Base-by-base conservation (phyloP, 2,888 invertebrate genomes). In the Anthophora plumipes region DNA sequence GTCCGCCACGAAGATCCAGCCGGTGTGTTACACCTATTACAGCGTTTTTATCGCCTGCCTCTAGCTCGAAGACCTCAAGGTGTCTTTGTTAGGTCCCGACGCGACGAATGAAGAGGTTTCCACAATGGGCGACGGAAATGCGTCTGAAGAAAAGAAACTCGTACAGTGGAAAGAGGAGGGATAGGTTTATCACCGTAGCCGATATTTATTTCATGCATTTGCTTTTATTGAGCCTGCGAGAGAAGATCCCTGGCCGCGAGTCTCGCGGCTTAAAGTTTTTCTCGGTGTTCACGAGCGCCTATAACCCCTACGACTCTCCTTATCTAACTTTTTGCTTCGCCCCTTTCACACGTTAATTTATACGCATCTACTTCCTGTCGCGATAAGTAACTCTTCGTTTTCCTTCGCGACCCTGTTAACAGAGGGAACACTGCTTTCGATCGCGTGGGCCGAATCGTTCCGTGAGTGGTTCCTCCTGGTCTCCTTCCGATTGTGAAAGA, bases 121-220 rank as follows among this genome's bases (percentile, higher is more conserved):
- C 64, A 66, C 59, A 12, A 67, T 46, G 52, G 25, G 14, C 37
- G 12, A 54, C 12, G 80, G 48, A 50, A 66, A 61, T 31, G 31
- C 20, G 25, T 2, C 12, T 6, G 7, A 20, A 43, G 22, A 8
- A n/a, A n/a, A 43, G 41, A 67, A 50, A 50, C n/a, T 31, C n/a
- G 43, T 9, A 43, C 39, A n/a, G 39, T 14, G 48, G 12, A 39
- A 55, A 39, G 37, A 50, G 31, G 48, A 48, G 31, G 59, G 22
- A 54, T 54, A 69, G 63, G 59, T 69, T 82, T 82, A 82, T 80
- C 80, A 72, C 43, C n/a, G 17, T 50, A 55, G 46, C 41, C 61
- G 79, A 71, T 88, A 84, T 86, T 87, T 85, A 85, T 88, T 80
- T 57, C 63, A 55, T 39, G 81, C 86, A 66, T 86, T 86, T 54